These are phyloP conservation scores for Pterostichus madidus DNA, from an alignment of 2,888 invertebrate genomes.

Conservation along the genomic window DNA sequence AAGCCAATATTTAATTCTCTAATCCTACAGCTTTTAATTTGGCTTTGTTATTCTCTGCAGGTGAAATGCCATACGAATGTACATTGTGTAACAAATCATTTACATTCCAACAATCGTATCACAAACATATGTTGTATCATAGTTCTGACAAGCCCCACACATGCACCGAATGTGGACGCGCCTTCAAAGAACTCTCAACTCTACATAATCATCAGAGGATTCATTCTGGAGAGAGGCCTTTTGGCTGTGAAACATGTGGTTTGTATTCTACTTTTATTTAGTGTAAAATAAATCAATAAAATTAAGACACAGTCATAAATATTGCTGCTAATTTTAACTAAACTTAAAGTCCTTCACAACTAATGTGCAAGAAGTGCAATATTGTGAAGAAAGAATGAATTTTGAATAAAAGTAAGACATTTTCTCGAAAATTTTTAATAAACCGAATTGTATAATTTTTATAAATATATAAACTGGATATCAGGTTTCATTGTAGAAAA, in stretches of 20 bases:
- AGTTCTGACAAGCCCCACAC: conserved; percentile 90
- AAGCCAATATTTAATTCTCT: neutral
- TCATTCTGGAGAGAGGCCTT: conserved; percentile 91
- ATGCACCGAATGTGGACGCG: conserved; percentile 88
- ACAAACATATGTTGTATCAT: conserved; percentile 92
- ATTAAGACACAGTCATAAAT: no score
- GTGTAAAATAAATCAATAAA: conserved; percentile 3
- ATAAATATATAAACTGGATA: no score
- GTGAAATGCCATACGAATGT: conserved; percentile 93
- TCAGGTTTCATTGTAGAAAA: no score
- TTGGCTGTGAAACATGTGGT: conserved; percentile 93
- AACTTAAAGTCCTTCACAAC: no score
- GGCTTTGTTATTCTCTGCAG: conserved; percentile 76
- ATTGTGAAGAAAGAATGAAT: no score
- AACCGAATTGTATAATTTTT: no score
- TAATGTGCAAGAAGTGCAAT: no score
- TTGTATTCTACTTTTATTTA: conserved; percentile 71
- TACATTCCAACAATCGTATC: conserved; percentile 94
- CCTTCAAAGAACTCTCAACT: conserved; percentile 92
- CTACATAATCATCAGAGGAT: conserved; percentile 92
- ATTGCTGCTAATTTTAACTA: no score
- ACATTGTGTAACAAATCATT: conserved; percentile 90
- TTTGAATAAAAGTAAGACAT: no score
- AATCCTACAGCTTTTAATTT: conserved; percentile 67
- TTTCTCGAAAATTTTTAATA: no score